Evolutionary conservation across 2,797 vertebrate genomes (phyloP).

Genomic region (Sphenodon punctatus): DNA sequence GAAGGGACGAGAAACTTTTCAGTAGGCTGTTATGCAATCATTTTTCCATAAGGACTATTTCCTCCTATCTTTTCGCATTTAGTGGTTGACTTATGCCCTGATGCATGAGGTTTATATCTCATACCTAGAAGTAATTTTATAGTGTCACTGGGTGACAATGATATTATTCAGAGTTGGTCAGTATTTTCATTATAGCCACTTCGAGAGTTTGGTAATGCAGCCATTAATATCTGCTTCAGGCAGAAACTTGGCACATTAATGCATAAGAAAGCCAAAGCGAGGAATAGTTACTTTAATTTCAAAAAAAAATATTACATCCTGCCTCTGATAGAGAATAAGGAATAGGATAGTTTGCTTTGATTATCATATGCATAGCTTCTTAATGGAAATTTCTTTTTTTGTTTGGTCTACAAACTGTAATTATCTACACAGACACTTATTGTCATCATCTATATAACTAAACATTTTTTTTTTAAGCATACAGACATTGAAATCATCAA

Average conservation of each 20-base stretch:
- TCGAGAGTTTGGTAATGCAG: slow-evolving; percentile 13
- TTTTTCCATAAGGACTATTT: neutral
- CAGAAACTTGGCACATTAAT: slow-evolving; percentile 19
- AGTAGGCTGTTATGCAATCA: neutral
- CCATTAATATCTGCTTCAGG: slow-evolving; percentile 38
- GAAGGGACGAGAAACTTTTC: too few species aligned
- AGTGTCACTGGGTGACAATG: neutral
- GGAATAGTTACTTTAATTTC: slow-evolving; percentile 37
- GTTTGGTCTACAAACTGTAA: slow-evolving; percentile 43
- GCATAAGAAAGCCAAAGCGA: neutral
- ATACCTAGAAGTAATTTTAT: neutral
- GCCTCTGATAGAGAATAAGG: slow-evolving; percentile 8
- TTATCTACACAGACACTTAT: slow-evolving; percentile 37
- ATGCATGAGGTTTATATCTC: neutral
- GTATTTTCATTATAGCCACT: slow-evolving; percentile 14
- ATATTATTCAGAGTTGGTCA: slow-evolving; percentile 20
- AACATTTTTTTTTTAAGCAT: slow-evolving; percentile 14
- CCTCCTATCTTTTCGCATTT: neutral
- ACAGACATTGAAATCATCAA: neutral
- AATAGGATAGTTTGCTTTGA: slow-evolving; percentile 24
- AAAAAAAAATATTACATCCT: slow-evolving; percentile 23
- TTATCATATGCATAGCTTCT: slow-evolving; percentile 20
- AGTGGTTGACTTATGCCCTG: neutral
- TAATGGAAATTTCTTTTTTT: slow-evolving; percentile 21
- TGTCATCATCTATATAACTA: slow-evolving; percentile 1